Percentiles rank a stretch among this genome's conserved stretches.
Evolutionary conservation across 2,888 invertebrate species (phyloP).

Genomic region (Pyrrhia umbra): DNA sequence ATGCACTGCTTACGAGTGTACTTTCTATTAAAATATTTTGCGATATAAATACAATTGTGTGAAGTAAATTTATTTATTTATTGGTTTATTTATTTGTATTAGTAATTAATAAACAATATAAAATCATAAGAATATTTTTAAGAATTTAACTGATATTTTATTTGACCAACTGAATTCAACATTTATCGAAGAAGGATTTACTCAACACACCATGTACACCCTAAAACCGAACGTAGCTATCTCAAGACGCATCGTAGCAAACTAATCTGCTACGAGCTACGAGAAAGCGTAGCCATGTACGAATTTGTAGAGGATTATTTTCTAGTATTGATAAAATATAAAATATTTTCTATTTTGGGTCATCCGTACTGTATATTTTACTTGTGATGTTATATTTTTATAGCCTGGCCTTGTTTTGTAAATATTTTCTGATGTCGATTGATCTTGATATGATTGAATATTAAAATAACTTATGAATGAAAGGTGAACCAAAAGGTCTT

Average conservation of each 20-base stretch:
- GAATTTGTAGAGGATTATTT: conserved; percentile 1
- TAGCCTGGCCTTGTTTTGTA: not conserved
- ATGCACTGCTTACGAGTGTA: no score
- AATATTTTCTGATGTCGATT: not conserved
- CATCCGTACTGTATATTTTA: not conserved
- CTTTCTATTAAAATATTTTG: no score
- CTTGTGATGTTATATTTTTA: not conserved
- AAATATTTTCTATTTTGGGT: not conserved
- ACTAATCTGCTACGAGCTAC: conserved; percentile 28
- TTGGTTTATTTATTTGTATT: no score
- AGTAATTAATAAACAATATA: no score
- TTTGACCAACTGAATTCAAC: not conserved
- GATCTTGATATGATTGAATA: no score
- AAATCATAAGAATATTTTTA: no score
- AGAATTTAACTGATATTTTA: no score
- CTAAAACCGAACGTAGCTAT: conserved; percentile 20
- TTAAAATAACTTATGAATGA: no score
- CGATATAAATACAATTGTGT: no score
- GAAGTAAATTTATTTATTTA: no score
- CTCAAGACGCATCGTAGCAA: conserved; percentile 28
- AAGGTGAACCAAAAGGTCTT: no score
- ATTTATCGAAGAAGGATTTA: not conserved
- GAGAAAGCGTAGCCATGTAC: conserved; percentile 24
- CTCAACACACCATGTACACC: not conserved
- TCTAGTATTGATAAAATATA: not conserved